Evolutionary conservation across 1,140 invertebrate species (phyloP).

Genomic region (Stegodyphus mimosarum): DNA sequence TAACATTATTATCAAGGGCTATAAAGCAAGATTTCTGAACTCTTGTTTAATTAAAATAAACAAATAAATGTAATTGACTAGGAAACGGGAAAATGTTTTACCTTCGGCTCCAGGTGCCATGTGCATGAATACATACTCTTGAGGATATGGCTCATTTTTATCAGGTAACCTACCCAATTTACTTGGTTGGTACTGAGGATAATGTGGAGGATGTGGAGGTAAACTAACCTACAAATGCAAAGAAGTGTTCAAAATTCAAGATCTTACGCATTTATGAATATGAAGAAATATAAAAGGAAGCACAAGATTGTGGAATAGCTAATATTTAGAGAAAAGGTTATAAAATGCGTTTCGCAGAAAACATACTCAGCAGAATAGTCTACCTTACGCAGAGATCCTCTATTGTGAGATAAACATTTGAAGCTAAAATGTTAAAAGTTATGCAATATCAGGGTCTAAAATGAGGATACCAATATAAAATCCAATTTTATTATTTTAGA

Average conservation of each 20-base stretch:
- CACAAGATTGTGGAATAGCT: neutral
- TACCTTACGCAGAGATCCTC: neutral
- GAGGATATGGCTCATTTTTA: constrained; percentile 22
- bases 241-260: neutral
- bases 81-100: neutral
- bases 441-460: too few relatives aligned
- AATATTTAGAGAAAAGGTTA: neutral
- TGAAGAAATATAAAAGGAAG: neutral
- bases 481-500: too few relatives aligned
- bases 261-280: neutral
- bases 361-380: neutral
- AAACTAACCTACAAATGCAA: neutral
- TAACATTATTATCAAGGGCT: too few relatives aligned
- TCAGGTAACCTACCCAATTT: constrained; percentile 1
- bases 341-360: neutral
- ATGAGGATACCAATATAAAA: too few relatives aligned
- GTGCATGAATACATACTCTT: constrained; percentile 28
- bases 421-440: neutral
- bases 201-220: neutral
- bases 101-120: constrained; percentile 27
- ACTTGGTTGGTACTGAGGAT: constrained; percentile 9
- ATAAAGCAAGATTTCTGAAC: neutral
- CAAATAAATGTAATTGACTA: too few relatives aligned
- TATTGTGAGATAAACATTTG: neutral
- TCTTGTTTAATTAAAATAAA: neutral